Conservation (phyloP, 2,113 vertebrate species). For the Martes martes region DNA sequence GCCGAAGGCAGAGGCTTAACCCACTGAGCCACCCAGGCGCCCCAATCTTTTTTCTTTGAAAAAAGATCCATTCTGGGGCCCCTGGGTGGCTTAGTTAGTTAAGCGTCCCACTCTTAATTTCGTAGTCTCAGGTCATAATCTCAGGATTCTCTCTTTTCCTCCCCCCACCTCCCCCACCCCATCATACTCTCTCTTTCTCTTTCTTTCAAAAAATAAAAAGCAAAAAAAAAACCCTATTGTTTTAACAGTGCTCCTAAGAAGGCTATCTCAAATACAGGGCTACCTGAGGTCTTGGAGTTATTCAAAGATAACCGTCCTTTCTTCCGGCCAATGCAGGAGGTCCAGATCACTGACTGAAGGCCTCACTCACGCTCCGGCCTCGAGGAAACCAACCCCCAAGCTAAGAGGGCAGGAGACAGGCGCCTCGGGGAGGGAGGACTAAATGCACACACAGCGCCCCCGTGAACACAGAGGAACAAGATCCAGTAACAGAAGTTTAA, state of each 20-base stretch:
- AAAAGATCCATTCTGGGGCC: too few species aligned
- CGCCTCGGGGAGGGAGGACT: not conserved
- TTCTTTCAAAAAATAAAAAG: not conserved
- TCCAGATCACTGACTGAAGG: accelerated
- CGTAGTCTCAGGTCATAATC: not conserved
- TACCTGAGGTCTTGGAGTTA: not conserved
- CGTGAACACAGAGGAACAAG: not conserved
- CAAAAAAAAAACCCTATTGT: not conserved
- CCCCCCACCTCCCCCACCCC: accelerated
- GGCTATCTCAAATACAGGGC: not conserved
- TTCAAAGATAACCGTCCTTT: not conserved
- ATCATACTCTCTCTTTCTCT: not conserved
- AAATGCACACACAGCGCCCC: too few species aligned
- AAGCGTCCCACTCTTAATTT: not conserved
- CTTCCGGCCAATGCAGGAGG: not conserved
- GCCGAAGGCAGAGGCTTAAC: too few species aligned
- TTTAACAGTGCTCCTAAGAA: not conserved
- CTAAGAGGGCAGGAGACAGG: not conserved
- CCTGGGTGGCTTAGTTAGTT: too few species aligned
- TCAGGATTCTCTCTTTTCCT: not conserved
- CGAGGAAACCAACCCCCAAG: not conserved
- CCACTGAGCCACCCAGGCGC: too few species aligned
- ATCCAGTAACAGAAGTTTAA: not conserved
- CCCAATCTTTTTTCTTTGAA: too few species aligned
- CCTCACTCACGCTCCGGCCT: not conserved